Percentiles rank a stretch among this genome's conserved stretches.
Evolutionary conservation across 2,797 vertebrate species (phyloP).

Genomic region (Pteropus rufus): DNA sequence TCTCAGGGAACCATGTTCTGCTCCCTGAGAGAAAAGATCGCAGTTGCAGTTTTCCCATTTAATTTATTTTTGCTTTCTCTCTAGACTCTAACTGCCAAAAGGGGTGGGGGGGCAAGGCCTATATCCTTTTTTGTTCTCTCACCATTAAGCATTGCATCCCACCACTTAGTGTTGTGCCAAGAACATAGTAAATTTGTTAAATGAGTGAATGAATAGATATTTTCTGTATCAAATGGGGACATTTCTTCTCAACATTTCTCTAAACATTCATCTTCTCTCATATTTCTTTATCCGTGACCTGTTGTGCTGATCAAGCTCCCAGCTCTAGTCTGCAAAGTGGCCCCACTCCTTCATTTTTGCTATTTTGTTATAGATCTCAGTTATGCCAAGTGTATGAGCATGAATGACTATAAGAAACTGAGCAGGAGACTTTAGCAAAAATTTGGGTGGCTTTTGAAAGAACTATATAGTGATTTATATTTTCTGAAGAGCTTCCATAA

Average conservation of each 20-base stretch:
- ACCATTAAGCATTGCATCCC: background rate
- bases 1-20: background rate
- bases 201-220: background rate
- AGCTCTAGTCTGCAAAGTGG: background rate
- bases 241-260: background rate
- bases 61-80: background rate
- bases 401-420: background rate
- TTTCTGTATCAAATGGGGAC: background rate
- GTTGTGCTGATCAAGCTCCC: background rate
- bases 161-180: background rate
- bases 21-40: background rate
- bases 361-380: background rate
- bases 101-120: background rate
- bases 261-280: background rate
- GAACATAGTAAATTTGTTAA: background rate
- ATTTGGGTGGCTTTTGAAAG: background rate
- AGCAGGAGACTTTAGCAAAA: background rate
- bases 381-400: background rate
- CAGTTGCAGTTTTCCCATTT: background rate
- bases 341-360: background rate
- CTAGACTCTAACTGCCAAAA: background rate
- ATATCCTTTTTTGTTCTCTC: background rate
- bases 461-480: background rate
- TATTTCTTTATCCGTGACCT: background rate
- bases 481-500: background rate